These are phyloP conservation scores for Sus cebifrons DNA, from an alignment of 2,797 vertebrate species.

Conservation along the genomic window DNA sequence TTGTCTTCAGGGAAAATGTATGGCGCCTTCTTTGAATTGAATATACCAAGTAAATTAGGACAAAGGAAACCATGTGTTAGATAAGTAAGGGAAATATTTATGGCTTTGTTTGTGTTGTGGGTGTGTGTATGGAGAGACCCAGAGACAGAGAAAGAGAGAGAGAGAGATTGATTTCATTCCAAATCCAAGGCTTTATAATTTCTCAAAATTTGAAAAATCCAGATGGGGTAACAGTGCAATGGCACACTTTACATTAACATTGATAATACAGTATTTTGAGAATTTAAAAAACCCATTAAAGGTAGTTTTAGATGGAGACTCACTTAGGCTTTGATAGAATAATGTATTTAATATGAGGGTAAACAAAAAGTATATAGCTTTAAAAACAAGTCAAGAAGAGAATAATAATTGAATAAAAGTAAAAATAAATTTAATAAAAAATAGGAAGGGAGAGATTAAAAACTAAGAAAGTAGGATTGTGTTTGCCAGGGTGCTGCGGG, in stretches of 20 bases:
- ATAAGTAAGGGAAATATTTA: slow-evolving; percentile 1
- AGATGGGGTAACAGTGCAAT: not conserved
- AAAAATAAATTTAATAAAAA: not conserved
- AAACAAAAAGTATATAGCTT: not conserved
- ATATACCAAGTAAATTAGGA: slow-evolving; percentile 5
- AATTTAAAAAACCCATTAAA: not conserved
- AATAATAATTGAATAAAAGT: not conserved
- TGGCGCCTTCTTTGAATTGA: not conserved
- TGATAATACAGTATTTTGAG: not conserved
- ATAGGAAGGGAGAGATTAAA: not conserved
- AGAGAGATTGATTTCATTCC: not conserved
- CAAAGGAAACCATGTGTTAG: not conserved
- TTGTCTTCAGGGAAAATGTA: not conserved
- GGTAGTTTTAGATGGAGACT: not conserved
- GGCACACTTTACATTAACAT: not conserved
- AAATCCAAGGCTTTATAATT: not conserved
- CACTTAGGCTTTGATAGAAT: not conserved
- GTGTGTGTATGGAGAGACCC: not conserved
- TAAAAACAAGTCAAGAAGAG: not conserved
- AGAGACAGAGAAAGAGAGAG: not conserved
- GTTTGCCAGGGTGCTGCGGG: not conserved
- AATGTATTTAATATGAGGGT: not conserved
- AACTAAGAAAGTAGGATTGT: not conserved
- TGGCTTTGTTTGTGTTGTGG: not conserved
- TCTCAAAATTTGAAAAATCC: not conserved